Evolutionary conservation across 1,140 invertebrate genomes (phyloP), one percentile per base, ranked within the genome.

Genomic region (Scaptodrosophila lebanonensis): DNA sequence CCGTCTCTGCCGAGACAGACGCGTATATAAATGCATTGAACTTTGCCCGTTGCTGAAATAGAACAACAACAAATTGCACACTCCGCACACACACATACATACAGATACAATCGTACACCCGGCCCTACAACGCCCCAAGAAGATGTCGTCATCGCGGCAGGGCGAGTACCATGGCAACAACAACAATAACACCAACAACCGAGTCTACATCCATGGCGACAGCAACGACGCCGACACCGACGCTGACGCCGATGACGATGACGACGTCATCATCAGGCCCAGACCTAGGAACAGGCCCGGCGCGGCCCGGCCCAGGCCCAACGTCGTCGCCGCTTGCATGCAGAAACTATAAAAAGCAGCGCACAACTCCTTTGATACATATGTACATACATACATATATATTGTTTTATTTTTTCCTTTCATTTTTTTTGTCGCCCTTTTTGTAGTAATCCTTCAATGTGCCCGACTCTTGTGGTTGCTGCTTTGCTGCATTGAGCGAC

Each of bases 61-160:
- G 54, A 38, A 29, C 45, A 53, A 39, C 20, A 35, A 29, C 59
- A 51, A 49, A 18, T 36, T 13, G 27, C 45, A 66, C 18, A 49
- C 50, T 36, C 27, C 18, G 17, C 27, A 45, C 50, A 48, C 33
- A 40, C 27, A 49, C 48, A 47, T 33, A 62, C 42, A 42, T 35
- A 13, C 29, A 25, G 30, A 43, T 33, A 33, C 15, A 45, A 27
- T 66, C 65, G 56, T 43, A 52, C 59, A 72, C 50, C 22, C 22
- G 22, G 22, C 3, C 3, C 22, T 25, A 25, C 22, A 25, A 68
- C 70, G 58, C 72, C 68, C 73, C 63, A 58, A 60, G 72, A 73
- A 77, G 68, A 77, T 77, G 73, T 77, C 73, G 73, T 77, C 73
- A 77, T 79, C 73, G 73, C 68, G 59, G 59, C 75, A 73, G 73